Evolutionary conservation across 2,113 vertebrate species (phyloP).

Genomic region (Psittacula cyanocephala): DNA sequence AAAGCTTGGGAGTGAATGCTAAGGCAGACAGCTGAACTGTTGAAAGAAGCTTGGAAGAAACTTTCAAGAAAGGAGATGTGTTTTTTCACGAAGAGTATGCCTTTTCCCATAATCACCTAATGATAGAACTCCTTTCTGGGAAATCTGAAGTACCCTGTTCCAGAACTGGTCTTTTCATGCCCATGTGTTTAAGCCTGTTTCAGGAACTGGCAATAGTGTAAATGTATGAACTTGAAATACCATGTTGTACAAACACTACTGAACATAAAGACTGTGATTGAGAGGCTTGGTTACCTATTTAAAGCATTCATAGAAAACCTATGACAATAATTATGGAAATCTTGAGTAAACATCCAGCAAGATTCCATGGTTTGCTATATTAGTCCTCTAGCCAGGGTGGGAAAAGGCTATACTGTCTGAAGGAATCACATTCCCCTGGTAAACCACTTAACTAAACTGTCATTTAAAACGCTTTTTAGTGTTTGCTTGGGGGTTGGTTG

Average conservation of each 20-base stretch:
- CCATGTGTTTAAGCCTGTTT: not conserved
- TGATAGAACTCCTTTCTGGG: not conserved
- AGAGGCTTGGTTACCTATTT: constrained; percentile 35
- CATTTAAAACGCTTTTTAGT: constrained; percentile 15
- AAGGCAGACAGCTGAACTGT: not conserved
- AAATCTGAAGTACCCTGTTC: not conserved
- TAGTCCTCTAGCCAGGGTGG: not conserved
- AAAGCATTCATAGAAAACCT: constrained; percentile 18
- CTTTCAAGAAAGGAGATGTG: not conserved
- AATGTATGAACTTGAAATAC: not conserved
- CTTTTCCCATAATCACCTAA: not conserved
- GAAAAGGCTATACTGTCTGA: not conserved
- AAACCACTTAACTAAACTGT: constrained; percentile 23
- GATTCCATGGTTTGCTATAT: not conserved
- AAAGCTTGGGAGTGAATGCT: not conserved
- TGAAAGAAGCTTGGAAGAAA: not conserved
- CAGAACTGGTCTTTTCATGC: not conserved
- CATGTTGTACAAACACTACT: not conserved
- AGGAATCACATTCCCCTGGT: constrained; percentile 11
- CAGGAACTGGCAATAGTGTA: not conserved
- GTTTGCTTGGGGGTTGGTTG: not conserved
- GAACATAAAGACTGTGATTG: constrained; percentile 10
- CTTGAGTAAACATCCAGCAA: constrained; percentile 21
- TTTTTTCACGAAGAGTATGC: not conserved
- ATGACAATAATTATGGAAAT: constrained; percentile 27